These are phyloP conservation scores for Lysiphlebus fabarum DNA, from an alignment of 1,140 invertebrate genomes.

Conservation along the genomic window DNA sequence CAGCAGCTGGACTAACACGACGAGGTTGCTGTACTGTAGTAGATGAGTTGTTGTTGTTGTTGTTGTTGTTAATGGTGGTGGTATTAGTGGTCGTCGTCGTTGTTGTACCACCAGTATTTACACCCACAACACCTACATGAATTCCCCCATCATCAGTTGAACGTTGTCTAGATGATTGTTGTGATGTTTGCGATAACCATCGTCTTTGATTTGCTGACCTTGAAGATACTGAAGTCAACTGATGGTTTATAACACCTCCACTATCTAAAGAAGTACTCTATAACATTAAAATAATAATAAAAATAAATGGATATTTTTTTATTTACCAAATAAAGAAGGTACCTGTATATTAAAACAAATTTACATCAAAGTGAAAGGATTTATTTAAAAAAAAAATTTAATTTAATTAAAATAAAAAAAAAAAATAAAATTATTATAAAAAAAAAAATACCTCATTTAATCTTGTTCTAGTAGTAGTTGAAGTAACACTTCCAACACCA, in stretches of 20 bases:
- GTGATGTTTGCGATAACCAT: conserved; percentile 45
- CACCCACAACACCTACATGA: conserved; percentile 38
- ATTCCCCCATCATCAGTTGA: conserved; percentile 42
- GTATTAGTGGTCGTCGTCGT: too few species aligned
- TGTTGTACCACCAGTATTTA: conserved; percentile 31
- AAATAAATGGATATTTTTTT: neutral
- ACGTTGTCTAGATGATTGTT: conserved; percentile 42
- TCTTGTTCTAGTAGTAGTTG: conserved; percentile 43
- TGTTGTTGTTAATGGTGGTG: too few species aligned
- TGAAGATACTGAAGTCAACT: conserved; percentile 32
- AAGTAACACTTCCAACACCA: conserved; percentile 30
- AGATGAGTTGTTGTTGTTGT: too few species aligned
- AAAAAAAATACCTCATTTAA: conserved; percentile 59
- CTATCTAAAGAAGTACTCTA: conserved; percentile 46
- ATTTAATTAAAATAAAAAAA: too few species aligned
- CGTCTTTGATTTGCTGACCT: conserved; percentile 34
- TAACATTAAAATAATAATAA: conserved; percentile 22
- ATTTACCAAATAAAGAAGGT: neutral
- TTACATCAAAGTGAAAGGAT: too few species aligned
- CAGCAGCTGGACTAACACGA: conserved; percentile 46
- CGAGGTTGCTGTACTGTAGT: conserved; percentile 42
- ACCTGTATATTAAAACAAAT: too few species aligned
- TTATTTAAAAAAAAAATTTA: too few species aligned
- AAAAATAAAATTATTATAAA: too few species aligned
- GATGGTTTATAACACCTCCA: conserved; percentile 31